A percentile compares a stretch with the other conserved stretches of the same genome.
Evolutionary conservation across 1,140 invertebrate species (phyloP).

Genomic region (Lucilia sericata): DNA sequence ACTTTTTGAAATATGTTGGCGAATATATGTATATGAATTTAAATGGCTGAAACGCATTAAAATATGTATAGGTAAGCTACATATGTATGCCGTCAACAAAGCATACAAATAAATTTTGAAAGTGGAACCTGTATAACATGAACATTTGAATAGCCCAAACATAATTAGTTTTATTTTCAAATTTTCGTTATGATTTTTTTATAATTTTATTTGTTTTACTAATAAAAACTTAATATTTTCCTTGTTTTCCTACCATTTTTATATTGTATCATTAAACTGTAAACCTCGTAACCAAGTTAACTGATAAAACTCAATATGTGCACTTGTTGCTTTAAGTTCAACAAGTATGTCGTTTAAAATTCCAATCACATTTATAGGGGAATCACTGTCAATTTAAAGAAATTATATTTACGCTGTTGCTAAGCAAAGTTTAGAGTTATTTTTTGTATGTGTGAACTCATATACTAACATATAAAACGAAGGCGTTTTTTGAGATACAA

Average conservation of each 20-base stretch:
- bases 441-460: neutral
- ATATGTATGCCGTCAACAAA: neutral
- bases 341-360: neutral
- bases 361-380: neutral
- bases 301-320: neutral
- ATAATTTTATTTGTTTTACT: too few relatives aligned
- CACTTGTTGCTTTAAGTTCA: neutral
- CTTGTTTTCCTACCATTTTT: too few relatives aligned
- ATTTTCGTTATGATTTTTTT: too few relatives aligned
- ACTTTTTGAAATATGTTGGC: neutral
- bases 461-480: neutral
- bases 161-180: too few relatives aligned
- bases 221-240: too few relatives aligned
- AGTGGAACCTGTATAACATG: neutral
- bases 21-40: neutral
- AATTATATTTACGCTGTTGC: neutral
- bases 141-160: neutral
- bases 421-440: neutral
- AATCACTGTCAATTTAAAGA: constrained; percentile 5
- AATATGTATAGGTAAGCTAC: too few relatives aligned
- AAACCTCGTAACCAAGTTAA: neutral
- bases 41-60: neutral
- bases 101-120: neutral
- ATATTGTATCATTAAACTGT: neutral
- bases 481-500: constrained; percentile 5